Base-by-base conservation (phyloP, 2,113 vertebrate species). In the Halichoeres trimaculatus region DNA sequence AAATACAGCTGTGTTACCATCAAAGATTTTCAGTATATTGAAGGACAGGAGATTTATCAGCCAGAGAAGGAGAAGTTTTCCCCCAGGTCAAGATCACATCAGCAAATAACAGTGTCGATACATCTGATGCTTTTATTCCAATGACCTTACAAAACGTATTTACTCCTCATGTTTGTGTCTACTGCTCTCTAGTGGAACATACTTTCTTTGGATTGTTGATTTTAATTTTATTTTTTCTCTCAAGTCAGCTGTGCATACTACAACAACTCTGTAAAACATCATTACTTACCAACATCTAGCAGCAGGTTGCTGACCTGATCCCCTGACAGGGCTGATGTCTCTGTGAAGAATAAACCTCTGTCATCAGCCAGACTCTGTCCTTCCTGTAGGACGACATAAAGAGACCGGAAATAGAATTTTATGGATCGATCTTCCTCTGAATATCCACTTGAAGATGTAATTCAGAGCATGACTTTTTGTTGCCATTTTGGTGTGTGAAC, bases 281-380 rank as follows among this genome's bases (percentile, higher is more conserved):
- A 19, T 54, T 11, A 86, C 94, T 93, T 58, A 96, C 95, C 95
- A 2, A 95, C 0, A 0, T 77, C 35, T 0, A 38, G 11, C 53
- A 96, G 94, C 73, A 91, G 48, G 43, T 95, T 86, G 0, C 58
- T 84, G 55, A 95, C 91, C 12, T 89, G 90, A 16, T 91, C 43
- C 76, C 84, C 93, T 20, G 80, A 87, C 76, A 92, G 93, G 58
- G 95, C 95, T 0, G 94, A 96, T 1, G 95, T 90, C 65, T 96
- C 96, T 41, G 78, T 83, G 47, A 95, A 95, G 4, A 90, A 78
- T 70, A 96, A 40, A 20, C 74, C 71, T 43, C 81, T 90, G 26
- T 80, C 88, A 16, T 24, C 80, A 0, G 95, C 94, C 47, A 96
- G 86, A 24, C 74, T 90, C 66, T 88, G 70, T 48, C 91, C 95